A percentile compares a stretch with the other conserved stretches of the same genome.
phyloP scores from a whole-genome alignment of 2,113 vertebrate species.

The Acanthochromis polyacanthus region DNA sequence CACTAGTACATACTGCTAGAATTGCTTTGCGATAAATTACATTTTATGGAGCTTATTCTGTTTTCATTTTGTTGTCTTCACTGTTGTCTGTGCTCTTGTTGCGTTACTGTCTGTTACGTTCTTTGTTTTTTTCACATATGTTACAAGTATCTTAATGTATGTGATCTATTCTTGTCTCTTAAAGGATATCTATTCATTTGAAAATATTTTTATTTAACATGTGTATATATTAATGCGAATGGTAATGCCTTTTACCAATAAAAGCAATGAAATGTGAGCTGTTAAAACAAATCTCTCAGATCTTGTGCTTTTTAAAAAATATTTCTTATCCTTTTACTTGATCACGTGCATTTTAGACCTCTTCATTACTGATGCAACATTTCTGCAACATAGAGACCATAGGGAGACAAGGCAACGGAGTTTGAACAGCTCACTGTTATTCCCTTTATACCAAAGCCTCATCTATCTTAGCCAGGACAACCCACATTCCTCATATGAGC shows the following conservation, averaged over 20 bases:
- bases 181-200: no score
- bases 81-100: no score
- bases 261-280: not conserved
- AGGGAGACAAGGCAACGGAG: conserved; percentile 48
- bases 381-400: conserved; percentile 53
- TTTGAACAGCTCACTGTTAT: conserved; percentile 69
- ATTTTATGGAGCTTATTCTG: not conserved
- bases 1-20: not conserved
- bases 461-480: conserved; percentile 79
- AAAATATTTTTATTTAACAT: no score
- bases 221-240: no score
- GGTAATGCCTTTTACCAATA: no score
- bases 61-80: not conserved
- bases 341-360: conserved; percentile 48
- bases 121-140: no score
- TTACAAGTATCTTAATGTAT: no score
- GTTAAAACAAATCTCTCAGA: no score
- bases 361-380: conserved; percentile 62
- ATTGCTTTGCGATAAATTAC: not conserved
- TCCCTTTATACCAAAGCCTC: conserved; percentile 72
- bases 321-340: conserved; percentile 19
- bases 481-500: conserved; percentile 76
- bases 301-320: no score
- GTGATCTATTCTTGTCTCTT: no score
- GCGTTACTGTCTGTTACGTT: no score